phyloP scores from a whole-genome alignment of 2,888 invertebrate species.

The Caenorhabditis afra region DNA sequence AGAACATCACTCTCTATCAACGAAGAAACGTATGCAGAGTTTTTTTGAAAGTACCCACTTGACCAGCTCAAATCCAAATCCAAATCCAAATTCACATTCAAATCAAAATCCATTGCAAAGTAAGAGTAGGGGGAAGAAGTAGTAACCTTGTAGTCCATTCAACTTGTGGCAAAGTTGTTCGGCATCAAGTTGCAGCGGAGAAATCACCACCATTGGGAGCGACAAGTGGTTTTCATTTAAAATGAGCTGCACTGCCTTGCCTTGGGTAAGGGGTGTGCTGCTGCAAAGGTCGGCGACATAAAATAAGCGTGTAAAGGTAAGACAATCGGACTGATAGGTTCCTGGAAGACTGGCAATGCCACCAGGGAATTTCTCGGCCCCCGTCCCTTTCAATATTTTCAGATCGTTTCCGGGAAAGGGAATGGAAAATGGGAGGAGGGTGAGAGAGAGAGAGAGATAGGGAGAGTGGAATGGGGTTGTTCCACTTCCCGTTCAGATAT shows the following conservation, averaged over 20 bases:
- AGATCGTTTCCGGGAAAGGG: too few relatives aligned
- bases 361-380: slow-evolving; percentile 18
- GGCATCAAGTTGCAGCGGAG: slow-evolving; percentile 56
- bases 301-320: background rate
- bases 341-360: slow-evolving; percentile 1
- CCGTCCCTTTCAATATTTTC: too few relatives aligned
- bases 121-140: background rate
- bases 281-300: slow-evolving; percentile 39
- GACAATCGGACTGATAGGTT: slow-evolving; percentile 2
- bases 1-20: background rate
- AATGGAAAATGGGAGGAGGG: too few relatives aligned
- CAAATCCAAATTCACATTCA: too few relatives aligned
- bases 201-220: slow-evolving; percentile 45
- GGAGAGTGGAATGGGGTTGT: too few relatives aligned
- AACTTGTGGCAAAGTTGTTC: slow-evolving; percentile 58
- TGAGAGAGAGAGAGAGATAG: too few relatives aligned
- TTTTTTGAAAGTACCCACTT: slow-evolving; percentile 4
- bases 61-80: background rate
- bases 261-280: slow-evolving; percentile 19
- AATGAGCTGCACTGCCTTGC: slow-evolving; percentile 22
- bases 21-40: too few relatives aligned
- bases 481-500: background rate
- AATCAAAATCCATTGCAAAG: too few relatives aligned
- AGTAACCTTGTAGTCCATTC: slow-evolving; percentile 55
- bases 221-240: slow-evolving; percentile 40